Evolutionary conservation across 2,888 invertebrate genomes (phyloP).

Genomic region (Ophion slaviceki): DNA sequence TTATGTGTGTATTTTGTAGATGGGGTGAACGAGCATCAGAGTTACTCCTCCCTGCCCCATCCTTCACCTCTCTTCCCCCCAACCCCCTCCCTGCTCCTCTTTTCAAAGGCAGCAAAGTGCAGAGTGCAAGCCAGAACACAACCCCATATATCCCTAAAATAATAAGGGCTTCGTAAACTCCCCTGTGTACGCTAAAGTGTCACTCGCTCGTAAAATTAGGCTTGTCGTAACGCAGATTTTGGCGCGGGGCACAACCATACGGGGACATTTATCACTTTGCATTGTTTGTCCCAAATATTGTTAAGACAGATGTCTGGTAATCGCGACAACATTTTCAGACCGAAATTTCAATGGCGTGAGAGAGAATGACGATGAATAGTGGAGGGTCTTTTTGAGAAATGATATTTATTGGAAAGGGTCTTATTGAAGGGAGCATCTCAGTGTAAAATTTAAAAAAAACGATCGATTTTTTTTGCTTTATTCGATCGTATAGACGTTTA

Average conservation of each 20-base stretch:
- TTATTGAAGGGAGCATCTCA: neutral
- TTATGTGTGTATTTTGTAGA: constrained; percentile 5
- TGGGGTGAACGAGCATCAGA: constrained; percentile 48
- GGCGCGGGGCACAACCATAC: neutral
- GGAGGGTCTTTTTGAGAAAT: neutral
- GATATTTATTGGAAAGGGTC: neutral
- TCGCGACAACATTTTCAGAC: neutral
- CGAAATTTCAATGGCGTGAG: no score
- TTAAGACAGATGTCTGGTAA: neutral
- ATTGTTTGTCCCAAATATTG: neutral
- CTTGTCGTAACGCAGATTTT: constrained; percentile 53
- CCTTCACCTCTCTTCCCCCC: neutral
- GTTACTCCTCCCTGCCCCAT: constrained; percentile 6
- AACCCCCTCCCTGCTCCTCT: neutral
- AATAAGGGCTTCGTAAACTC: constrained; percentile 53
- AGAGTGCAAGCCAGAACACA: constrained; percentile 38
- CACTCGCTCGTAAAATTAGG: constrained; percentile 55
- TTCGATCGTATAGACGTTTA: no score
- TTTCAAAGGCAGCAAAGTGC: constrained; percentile 49
- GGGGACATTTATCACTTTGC: neutral
- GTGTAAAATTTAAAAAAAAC: no score
- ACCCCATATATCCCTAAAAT: constrained; percentile 56
- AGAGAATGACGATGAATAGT: no score
- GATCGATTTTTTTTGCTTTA: no score
- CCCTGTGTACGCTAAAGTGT: constrained; percentile 40